Evolutionary conservation across 1,140 invertebrate species (phyloP).

Genomic region (Euschistus heros): DNA sequence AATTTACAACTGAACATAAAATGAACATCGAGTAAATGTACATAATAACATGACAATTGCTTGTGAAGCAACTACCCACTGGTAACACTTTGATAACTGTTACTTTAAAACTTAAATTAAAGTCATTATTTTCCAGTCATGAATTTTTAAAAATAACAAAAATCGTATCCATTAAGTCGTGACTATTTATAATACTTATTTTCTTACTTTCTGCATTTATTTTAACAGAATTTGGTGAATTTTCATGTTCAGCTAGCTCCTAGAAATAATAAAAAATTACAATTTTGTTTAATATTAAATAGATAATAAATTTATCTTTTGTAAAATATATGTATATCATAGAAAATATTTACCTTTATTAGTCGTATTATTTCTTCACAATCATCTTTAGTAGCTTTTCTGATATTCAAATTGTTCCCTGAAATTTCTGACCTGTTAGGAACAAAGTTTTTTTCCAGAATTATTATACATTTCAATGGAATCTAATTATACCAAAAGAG

Average conservation of each 20-base stretch:
- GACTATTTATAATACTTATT: neutral
- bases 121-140: neutral
- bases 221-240: conserved; percentile 61
- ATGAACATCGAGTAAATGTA: too few relatives aligned
- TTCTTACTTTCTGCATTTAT: conserved; percentile 44
- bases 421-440: too few relatives aligned
- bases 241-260: conserved; percentile 71
- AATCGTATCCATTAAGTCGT: neutral
- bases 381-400: conserved; percentile 1
- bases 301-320: too few relatives aligned
- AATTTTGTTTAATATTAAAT: too few relatives aligned
- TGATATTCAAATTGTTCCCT: neutral
- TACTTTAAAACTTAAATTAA: neutral
- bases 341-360: conserved; percentile 1
- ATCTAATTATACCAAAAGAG: too few relatives aligned
- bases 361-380: conserved; percentile 1
- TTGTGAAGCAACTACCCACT: too few relatives aligned
- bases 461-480: too few relatives aligned
- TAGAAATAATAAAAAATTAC: conserved; percentile 31
- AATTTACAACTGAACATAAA: too few relatives aligned
- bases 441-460: too few relatives aligned
- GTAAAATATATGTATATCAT: too few relatives aligned
- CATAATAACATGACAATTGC: too few relatives aligned
- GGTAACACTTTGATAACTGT: neutral
- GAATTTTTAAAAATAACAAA: neutral